Conservation (phyloP, 2,113 vertebrate genomes). For the Strix aluco region DNA sequence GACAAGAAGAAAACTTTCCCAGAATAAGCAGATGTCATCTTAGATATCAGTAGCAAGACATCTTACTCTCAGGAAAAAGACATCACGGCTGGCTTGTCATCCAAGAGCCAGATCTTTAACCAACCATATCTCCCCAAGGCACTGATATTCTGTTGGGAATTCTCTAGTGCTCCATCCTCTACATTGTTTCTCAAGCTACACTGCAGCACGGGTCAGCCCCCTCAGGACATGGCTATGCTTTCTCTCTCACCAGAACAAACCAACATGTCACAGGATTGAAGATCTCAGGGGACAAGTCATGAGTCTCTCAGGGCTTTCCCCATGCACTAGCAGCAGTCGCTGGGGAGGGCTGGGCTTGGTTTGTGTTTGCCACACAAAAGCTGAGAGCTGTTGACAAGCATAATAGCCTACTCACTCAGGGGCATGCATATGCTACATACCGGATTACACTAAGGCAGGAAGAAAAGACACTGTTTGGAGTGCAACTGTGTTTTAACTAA, state of each 20-base stretch:
- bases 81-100: background rate
- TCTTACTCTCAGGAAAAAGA: background rate
- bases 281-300: background rate
- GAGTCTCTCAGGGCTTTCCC: background rate
- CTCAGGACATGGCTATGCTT: rapidly evolving
- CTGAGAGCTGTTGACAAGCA: background rate
- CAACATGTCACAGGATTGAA: background rate
- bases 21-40: background rate
- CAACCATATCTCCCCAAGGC: background rate
- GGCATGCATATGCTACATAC: background rate
- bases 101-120: background rate
- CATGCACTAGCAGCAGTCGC: background rate
- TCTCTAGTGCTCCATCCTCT: background rate
- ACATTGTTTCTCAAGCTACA: background rate
- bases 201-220: background rate
- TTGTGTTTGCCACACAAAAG: background rate
- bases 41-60: background rate
- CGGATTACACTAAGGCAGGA: background rate
- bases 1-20: background rate
- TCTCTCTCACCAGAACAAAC: background rate
- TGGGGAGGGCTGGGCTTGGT: background rate
- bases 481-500: background rate
- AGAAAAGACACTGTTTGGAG: background rate
- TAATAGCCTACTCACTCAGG: background rate
- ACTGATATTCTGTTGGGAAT: background rate